Evolutionary conservation across 2,888 invertebrate genomes (phyloP), one percentile per base, ranked within the genome.

Genomic region (Macrophya annulata): DNA sequence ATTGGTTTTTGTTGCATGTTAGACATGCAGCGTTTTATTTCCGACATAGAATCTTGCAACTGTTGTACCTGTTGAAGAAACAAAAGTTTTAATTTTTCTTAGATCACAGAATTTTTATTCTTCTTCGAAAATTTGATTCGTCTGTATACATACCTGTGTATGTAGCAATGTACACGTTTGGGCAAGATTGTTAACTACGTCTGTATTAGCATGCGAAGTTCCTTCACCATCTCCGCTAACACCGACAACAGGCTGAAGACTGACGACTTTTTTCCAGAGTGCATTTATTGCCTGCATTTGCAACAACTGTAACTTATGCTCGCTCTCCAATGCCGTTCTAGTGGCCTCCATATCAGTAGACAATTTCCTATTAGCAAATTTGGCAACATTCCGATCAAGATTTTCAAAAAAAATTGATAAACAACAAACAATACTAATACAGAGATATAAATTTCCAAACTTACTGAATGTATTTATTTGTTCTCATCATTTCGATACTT

Each of bases 251-350:
- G 94, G 94, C 86, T 96, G 96, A 88, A 97, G 93, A 0, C 96
- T 95, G 21, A 97, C 96, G 1, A 97, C 97, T 92, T 97, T 97
- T 93, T 97, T 97, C 98, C 98, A 98, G 4, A 98, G 94, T 0
- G 98, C 98, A 91, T 97, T 97, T 89, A 98, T 98, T 5, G 98
- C 98, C 93, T 98, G 98, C 96, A 98, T 97, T 94, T 98, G 98
- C 79, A 98, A 93, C 91, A 97, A 96, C 89, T 98, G 97, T 85
- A 98, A 96, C 91, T 97, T 97, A 45, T 97, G 94, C 91, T 98
- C 98, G 89, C 97, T 97, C 91, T 98, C 97, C 74, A 98, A 92
- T 17, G 97, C 98, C 1, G 96, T 96, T 92, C 98, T 97, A 0
- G 98, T 97, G 17, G 97, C 96, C 91, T 97, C 96, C 96, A 98